These are phyloP conservation scores for Tridacna gigas DNA, from an alignment of 2,888 invertebrate species.

Conservation along the genomic window DNA sequence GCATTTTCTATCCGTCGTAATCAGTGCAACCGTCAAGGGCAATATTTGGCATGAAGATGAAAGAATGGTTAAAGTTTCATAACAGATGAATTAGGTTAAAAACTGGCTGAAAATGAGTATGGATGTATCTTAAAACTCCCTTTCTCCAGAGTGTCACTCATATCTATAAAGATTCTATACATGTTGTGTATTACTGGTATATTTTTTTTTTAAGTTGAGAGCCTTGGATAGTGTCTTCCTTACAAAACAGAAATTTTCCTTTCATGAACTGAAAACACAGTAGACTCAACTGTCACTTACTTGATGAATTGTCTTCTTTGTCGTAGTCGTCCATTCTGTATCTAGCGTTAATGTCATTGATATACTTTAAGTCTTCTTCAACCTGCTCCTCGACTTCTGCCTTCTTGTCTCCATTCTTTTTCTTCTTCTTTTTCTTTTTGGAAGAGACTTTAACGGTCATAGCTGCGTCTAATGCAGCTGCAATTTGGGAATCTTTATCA, in stretches of 20 bases:
- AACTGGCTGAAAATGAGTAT: no score
- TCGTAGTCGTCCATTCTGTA: constrained; percentile 86
- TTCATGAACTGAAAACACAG: not conserved
- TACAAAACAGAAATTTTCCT: not conserved
- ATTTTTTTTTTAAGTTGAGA: no score
- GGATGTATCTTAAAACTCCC: no score
- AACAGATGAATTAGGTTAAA: no score
- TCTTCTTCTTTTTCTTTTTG: constrained; percentile 14
- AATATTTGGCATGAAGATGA: no score
- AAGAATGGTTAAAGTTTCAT: no score
- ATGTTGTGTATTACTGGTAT: no score
- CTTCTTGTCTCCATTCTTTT: constrained; percentile 36
- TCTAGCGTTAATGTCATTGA: constrained; percentile 89
- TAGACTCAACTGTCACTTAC: not conserved
- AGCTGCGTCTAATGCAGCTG: constrained; percentile 16
- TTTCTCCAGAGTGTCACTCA: no score
- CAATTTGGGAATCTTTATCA: constrained; percentile 70
- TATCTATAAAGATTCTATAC: no score
- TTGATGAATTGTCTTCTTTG: constrained; percentile 77
- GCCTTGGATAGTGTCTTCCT: no score
- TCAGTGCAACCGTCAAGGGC: no score
- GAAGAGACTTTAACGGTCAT: constrained; percentile 67
- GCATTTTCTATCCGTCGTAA: no score
- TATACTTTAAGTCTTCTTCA: constrained; percentile 71
- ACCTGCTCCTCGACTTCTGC: constrained; percentile 83